Conservation (phyloP, 2,113 vertebrate species). For the Pica pica region DNA sequence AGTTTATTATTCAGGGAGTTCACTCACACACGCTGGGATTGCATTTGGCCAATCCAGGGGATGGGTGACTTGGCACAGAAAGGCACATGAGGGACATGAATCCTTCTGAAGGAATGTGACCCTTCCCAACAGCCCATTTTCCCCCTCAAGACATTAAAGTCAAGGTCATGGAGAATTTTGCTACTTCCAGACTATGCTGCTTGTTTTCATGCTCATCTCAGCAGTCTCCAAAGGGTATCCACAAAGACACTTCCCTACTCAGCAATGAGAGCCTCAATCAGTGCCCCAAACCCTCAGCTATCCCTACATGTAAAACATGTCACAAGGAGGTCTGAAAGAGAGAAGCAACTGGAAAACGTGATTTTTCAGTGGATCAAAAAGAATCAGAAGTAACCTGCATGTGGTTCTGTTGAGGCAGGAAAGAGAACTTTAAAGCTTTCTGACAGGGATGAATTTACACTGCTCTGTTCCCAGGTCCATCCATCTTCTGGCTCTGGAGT, state of each 20-base stretch:
- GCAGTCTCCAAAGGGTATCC: background rate
- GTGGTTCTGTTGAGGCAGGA: background rate
- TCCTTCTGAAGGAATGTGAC: background rate
- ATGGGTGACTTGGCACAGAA: background rate
- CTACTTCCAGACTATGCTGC: background rate
- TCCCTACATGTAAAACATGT: background rate
- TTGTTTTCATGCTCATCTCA: background rate
- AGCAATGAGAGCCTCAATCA: background rate
- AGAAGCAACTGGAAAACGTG: background rate
- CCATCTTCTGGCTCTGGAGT: background rate
- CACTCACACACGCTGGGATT: background rate
- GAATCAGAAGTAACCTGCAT: background rate
- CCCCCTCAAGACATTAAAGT: background rate
- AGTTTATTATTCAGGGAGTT: background rate
- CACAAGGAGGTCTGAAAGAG: background rate
- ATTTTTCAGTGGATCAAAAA: background rate
- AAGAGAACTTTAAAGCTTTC: background rate
- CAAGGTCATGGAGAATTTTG: background rate
- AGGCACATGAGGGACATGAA: background rate
- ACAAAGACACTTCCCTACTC: background rate
- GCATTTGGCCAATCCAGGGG: background rate
- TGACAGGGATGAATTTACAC: accelerated
- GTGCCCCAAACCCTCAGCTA: background rate
- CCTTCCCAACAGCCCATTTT: background rate
- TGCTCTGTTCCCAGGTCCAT: background rate